These are phyloP conservation scores for Goniozus legneri DNA, from an alignment of 1,140 invertebrate genomes.

Conservation along the genomic window DNA sequence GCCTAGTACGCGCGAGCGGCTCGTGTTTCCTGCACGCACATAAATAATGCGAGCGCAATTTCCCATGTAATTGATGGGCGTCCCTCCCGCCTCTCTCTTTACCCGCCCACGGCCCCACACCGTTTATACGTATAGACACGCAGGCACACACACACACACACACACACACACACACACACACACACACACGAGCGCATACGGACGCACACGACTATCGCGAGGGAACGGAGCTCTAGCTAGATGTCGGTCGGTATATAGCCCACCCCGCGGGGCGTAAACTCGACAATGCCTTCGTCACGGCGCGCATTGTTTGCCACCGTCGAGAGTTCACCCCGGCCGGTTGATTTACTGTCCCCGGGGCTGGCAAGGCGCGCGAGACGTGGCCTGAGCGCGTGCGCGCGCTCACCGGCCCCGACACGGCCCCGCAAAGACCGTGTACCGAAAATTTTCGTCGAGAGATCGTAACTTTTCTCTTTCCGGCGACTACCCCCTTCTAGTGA, in stretches of 20 bases:
- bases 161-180: no score
- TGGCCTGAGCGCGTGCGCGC: conserved; percentile 15
- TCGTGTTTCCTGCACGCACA: conserved; percentile 33
- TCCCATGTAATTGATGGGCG: conserved; percentile 50
- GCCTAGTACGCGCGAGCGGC: conserved; percentile 10
- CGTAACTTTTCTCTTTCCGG: no score
- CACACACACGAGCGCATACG: no score
- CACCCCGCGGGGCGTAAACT: conserved; percentile 47
- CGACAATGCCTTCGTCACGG: conserved; percentile 49
- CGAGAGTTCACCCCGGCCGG: conserved; percentile 28
- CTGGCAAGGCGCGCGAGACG: neutral
- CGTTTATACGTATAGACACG: neutral
- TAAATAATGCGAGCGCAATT: conserved; percentile 51
- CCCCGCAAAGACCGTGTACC: conserved; percentile 43
- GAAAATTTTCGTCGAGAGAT: conserved; percentile 29
- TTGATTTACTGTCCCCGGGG: conserved; percentile 40
- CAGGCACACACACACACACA: no score
- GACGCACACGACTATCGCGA: conserved; percentile 38
- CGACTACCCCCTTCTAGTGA: no score
- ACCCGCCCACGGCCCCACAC: neutral
- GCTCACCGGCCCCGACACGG: conserved; percentile 24
- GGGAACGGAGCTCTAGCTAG: conserved; percentile 31
- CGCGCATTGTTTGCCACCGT: conserved; percentile 45
- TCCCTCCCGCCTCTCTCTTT: conserved; percentile 13
- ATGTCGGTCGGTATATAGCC: conserved; percentile 24